Evolutionary conservation across 2,888 invertebrate genomes (phyloP), one percentile per base, ranked within the genome.

Genomic region (Notodonta ziczac): DNA sequence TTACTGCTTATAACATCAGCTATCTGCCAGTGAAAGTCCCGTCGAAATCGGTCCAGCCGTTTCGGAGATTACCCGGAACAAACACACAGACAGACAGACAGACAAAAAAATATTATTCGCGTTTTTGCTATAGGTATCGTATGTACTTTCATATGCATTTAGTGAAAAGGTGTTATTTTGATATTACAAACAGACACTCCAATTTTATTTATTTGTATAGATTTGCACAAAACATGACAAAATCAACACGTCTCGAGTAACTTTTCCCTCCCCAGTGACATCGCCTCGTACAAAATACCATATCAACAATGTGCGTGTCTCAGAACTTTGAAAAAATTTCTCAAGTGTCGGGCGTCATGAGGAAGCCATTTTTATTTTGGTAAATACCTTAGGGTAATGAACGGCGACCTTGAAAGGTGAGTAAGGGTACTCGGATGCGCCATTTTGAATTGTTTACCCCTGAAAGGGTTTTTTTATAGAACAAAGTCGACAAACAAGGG

Each of bases 301-400:
- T 42, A 42, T n/a, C 50, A 16, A n/a, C 7, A 50, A 50, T 16
- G 3, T 14, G 5, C 50, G 16, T 16, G 16, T 50, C 16, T 50
- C 16, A 16, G 50, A 50, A 50, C 16, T 16, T 50, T 50, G 7
- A 10, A 1, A 57, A 55, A 60, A 58, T 13, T 44, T 54, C 9
- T 7, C 50, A 61, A 67, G 54, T 55, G n/a, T 1, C 42, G 53
- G 16, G 1, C 35, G 42, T 50, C 39, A 57, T 68, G 54, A 48
- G 40, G 50, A 59, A 52, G 42, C 40, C 32, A 60, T 65, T 67
- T 60, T 57, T 46, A 65, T 61, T 62, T 62, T 58, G 51, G 42
- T 54, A 14, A n/a, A 56, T 42, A 52, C 60, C 50, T 67, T 67
- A 60, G 54, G 44, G 9, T 58, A 57, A 60, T 16, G 52, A 61